Evolutionary conservation across 2,888 invertebrate species (phyloP).

Genomic region (Caenorhabditis parvicauda): DNA sequence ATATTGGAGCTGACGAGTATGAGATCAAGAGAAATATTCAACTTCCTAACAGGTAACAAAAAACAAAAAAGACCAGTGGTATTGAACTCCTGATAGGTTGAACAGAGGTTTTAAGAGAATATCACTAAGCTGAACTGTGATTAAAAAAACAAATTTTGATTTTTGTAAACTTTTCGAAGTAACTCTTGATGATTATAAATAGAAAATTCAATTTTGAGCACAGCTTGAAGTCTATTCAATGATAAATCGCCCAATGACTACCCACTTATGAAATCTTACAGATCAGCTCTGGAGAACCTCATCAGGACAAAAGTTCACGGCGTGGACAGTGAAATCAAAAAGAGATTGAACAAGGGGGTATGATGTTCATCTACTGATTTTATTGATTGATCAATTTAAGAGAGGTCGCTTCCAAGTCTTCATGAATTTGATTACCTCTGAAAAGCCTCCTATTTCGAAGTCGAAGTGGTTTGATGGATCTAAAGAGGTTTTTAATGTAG

Average conservation of each 20-base stretch:
- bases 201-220: too few species aligned
- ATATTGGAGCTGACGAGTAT: conserved; percentile 31
- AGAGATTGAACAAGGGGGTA: conserved; percentile 48
- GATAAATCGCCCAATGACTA: too few species aligned
- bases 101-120: too few species aligned
- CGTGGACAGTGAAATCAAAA: conserved; percentile 58
- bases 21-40: conserved; percentile 28
- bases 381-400: conserved; percentile 31
- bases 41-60: conserved; percentile 14
- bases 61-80: not conserved
- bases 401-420: conserved; percentile 61
- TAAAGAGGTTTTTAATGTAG: too few species aligned
- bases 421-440: conserved; percentile 56
- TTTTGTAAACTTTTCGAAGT: too few species aligned
- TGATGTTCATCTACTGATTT: not conserved
- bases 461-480: conserved; percentile 55
- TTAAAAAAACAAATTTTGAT: too few species aligned
- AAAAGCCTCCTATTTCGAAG: conserved; percentile 52
- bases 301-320: conserved; percentile 58
- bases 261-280: conserved; percentile 49
- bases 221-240: too few species aligned
- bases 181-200: too few species aligned
- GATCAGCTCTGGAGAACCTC: conserved; percentile 46
- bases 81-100: too few species aligned
- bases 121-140: too few species aligned